Conservation (phyloP, 2,113 vertebrate genomes). For the Psittacara wagleri region DNA sequence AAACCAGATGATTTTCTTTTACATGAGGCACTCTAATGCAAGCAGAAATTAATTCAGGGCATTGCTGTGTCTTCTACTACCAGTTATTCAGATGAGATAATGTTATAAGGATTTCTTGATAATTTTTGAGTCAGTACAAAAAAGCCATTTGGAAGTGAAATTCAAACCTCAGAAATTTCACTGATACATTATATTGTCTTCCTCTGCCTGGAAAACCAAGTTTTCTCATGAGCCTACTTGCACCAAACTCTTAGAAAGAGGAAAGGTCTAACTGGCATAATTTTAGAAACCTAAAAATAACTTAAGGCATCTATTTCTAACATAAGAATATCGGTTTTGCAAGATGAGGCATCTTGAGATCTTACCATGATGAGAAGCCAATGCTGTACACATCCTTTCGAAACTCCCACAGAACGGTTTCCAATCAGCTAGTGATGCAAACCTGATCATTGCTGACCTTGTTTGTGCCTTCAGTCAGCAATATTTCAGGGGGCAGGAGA, state of each 20-base stretch:
- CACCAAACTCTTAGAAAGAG: background rate
- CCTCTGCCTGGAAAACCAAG: background rate
- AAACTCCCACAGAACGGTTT: background rate
- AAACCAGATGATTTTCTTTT: slow-evolving; percentile 14
- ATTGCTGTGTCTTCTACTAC: background rate
- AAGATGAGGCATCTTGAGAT: background rate
- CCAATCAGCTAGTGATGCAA: background rate
- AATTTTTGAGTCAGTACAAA: background rate
- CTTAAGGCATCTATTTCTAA: background rate
- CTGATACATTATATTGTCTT: background rate
- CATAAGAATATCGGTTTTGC: background rate
- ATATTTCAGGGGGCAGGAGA: background rate
- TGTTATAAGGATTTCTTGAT: background rate
- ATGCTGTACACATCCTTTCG: background rate
- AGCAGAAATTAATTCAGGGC: slow-evolving; percentile 14
- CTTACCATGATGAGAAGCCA: background rate
- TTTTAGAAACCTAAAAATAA: background rate
- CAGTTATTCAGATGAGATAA: background rate
- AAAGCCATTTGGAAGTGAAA: background rate
- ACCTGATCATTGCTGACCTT: background rate
- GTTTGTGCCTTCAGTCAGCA: background rate
- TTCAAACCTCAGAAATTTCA: background rate
- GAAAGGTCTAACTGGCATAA: background rate
- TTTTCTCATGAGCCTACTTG: background rate
- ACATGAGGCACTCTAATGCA: background rate